Base-by-base conservation (phyloP, 2,888 invertebrate genomes). In the Synanthedon andrenaeformis region DNA sequence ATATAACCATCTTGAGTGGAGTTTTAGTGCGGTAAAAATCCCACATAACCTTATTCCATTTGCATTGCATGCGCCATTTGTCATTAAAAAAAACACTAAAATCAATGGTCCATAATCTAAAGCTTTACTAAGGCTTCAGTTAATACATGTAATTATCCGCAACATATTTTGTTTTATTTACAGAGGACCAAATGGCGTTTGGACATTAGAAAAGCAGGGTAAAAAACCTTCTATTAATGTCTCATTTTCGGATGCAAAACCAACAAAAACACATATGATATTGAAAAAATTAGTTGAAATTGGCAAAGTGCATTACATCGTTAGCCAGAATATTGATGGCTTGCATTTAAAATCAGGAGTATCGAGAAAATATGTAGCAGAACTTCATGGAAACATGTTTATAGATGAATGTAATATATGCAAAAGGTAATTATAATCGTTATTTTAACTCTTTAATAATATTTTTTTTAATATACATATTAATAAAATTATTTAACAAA, bases 261-360 rank as follows among this genome's bases (percentile, higher is more conserved):
- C 99, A 5, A 98, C 99, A 1, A 91, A 92, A 70, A 96, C 98
- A 0, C 99, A 99, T 76, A 95, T 97, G 95, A 96, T 96, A 52
- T 74, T 99, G 41, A 92, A 93, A 59, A 92, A 93, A 66, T 81
- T 99, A 53, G 89, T 96, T 51, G 92, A 94, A 65, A 76, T 85
- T 54, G 71, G 75, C 5, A 84, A 79, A 75, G 88, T 97, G 0
- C 93, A 96, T 61, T 97, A 94, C 72, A 90, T 99, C 41, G 90
- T 99, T 19, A 97, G 97, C 69, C 99, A 99, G 83, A 99, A 99
- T 81, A 98, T 99, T 63, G 99, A 99, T 89, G 99, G 99, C 0
- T 87, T 99, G 52, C 99, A 99, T 83, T 83, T 98, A 53, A 91
- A 95, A 66, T 97, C 97, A 6, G 98, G 98, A 3, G 82, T 99